Evolutionary conservation across 2,797 vertebrate species (phyloP).

Genomic region (Pelobates cultripes): DNA sequence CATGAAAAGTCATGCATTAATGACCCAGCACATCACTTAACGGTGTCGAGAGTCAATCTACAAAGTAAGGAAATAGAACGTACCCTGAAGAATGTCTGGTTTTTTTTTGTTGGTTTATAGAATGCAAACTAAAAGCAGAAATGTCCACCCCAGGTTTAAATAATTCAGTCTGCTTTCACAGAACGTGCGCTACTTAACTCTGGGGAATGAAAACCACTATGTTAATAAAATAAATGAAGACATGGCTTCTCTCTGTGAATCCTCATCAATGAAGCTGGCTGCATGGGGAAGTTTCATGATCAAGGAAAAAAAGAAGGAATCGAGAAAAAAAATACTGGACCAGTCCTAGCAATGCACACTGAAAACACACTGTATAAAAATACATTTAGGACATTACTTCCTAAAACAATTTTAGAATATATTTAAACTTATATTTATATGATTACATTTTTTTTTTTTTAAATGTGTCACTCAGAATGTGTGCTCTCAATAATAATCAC

Average conservation of each 20-base stretch:
- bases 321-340: not conserved
- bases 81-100: slow-evolving; percentile 8
- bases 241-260: slow-evolving; percentile 46
- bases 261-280: slow-evolving; percentile 38
- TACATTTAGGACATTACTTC: not conserved
- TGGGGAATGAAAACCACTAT: slow-evolving; percentile 31
- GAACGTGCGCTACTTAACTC: slow-evolving; percentile 33
- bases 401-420: too few relatives aligned
- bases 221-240: slow-evolving; percentile 50
- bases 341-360: not conserved
- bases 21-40: slow-evolving; percentile 9
- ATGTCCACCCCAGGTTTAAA: slow-evolving; percentile 41
- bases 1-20: slow-evolving; percentile 39
- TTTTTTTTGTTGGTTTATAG: slow-evolving; percentile 28
- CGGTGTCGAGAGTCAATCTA: slow-evolving; percentile 17
- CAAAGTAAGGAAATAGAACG: not conserved
- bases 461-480: too few relatives aligned
- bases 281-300: slow-evolving; percentile 39
- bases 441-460: too few relatives aligned
- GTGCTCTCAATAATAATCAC: too few relatives aligned
- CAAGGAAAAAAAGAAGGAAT: not conserved
- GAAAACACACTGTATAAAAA: not conserved
- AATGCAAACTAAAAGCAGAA: slow-evolving; percentile 39
- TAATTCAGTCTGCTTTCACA: slow-evolving; percentile 51
- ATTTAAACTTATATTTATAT: too few relatives aligned